Percentiles rank a stretch among this genome's conserved stretches.
phyloP scores from a whole-genome alignment of 2,113 vertebrate genomes.

The Anthoscopus minutus region DNA sequence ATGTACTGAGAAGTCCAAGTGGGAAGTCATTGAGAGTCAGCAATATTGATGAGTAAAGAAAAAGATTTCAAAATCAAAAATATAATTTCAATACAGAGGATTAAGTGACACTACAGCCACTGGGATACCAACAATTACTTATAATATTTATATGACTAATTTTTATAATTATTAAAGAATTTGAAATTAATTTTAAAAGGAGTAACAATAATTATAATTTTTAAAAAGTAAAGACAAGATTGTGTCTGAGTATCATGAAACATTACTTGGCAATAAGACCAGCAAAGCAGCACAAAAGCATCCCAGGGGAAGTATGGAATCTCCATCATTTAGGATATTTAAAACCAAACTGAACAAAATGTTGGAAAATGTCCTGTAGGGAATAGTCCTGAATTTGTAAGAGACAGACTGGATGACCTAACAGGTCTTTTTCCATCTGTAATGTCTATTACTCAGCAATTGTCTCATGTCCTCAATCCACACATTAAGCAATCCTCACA shows the following conservation, averaged over 20 bases:
- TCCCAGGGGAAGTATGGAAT: neutral
- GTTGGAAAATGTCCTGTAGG: slow-evolving; percentile 8
- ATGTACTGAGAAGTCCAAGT: neutral
- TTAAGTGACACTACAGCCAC: neutral
- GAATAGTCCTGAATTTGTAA: slow-evolving; percentile 3
- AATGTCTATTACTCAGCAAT: slow-evolving; percentile 13
- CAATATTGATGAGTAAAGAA: neutral
- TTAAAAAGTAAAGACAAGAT: neutral
- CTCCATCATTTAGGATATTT: neutral
- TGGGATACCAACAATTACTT: neutral
- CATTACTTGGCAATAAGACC: neutral
- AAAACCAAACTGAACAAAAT: slow-evolving; percentile 32
- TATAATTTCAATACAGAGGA: neutral
- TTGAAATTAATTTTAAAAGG: neutral
- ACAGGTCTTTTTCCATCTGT: slow-evolving; percentile 32
- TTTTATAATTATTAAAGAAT: neutral
- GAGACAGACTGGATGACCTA: slow-evolving; percentile 40
- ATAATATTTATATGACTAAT: neutral
- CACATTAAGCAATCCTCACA: neutral
- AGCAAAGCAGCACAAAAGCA: neutral
- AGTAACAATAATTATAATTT: neutral
- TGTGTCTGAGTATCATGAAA: neutral
- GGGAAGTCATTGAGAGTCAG: neutral
- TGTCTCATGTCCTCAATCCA: slow-evolving; percentile 26
- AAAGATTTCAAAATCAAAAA: neutral